Conservation (phyloP, 2,888 invertebrate genomes). For the Abrostola tripartita region DNA sequence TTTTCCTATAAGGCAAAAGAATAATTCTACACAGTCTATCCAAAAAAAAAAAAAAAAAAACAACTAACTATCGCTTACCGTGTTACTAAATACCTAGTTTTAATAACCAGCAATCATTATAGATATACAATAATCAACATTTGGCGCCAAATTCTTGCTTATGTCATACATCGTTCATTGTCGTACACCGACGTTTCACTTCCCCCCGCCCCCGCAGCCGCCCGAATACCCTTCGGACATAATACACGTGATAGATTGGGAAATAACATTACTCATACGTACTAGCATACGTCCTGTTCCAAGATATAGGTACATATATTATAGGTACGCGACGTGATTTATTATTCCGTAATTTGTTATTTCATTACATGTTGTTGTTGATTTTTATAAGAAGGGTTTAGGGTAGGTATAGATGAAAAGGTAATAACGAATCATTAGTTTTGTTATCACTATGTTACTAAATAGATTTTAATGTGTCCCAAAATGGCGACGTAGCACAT, state of each 20-base stretch:
- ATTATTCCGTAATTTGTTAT: conserved; percentile 48
- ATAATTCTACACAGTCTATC: too few relatives aligned
- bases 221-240: conserved; percentile 50
- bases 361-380: conserved; percentile 44
- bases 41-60: too few relatives aligned
- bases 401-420: background rate
- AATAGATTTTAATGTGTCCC: too few relatives aligned
- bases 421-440: background rate
- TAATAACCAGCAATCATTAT: background rate
- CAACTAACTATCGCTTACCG: too few relatives aligned
- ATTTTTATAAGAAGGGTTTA: conserved; percentile 20
- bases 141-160: conserved; percentile 32
- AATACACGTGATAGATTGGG: conserved; percentile 72
- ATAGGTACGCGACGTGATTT: conserved; percentile 42
- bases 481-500: too few relatives aligned
- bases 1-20: too few relatives aligned
- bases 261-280: conserved; percentile 69
- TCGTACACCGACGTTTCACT: conserved; percentile 30
- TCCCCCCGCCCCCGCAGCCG: conserved; percentile 52
- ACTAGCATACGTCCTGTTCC: conserved; percentile 24
- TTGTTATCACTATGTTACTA: background rate
- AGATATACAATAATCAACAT: conserved; percentile 1
- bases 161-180: conserved; percentile 39
- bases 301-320: conserved; percentile 30
- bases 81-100: background rate